These are phyloP conservation scores for Muscicapa striata DNA, from an alignment of 2,797 vertebrate genomes.

Conservation along the genomic window DNA sequence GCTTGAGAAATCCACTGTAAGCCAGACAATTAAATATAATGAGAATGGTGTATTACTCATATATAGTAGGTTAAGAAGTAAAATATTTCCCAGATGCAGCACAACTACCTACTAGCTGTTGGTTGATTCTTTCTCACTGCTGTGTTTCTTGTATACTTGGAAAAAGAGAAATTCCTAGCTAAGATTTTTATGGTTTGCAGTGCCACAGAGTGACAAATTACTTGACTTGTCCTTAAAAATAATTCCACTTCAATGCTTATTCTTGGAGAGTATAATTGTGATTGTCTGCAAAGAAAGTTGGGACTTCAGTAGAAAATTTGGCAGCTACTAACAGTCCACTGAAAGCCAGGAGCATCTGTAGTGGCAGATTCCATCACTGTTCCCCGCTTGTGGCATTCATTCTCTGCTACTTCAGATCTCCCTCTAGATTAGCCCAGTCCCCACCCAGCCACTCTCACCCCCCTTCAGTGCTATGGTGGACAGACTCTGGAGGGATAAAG, in stretches of 20 bases:
- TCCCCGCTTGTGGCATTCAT: background rate
- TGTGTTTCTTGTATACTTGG: background rate
- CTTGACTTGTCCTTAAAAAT: background rate
- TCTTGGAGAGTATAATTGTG: background rate
- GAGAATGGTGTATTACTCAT: background rate
- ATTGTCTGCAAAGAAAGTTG: background rate
- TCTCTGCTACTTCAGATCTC: background rate
- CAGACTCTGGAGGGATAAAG: background rate
- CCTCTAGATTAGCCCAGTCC: background rate
- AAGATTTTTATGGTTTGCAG: background rate
- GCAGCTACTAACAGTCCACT: background rate
- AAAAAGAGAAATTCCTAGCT: background rate
- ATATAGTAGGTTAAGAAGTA: background rate
- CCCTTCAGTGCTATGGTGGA: background rate
- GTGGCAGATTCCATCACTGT: background rate
- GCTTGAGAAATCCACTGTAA: background rate
- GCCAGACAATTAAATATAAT: background rate
- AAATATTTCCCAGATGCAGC: background rate
- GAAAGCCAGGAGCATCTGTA: background rate
- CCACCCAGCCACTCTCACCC: background rate
- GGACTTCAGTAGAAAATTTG: background rate
- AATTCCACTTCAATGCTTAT: background rate
- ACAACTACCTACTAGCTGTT: background rate
- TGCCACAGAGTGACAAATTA: background rate
- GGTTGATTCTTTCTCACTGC: background rate